Base-by-base conservation (phyloP, 2,797 vertebrate species). In the Muscicapa comitata region DNA sequence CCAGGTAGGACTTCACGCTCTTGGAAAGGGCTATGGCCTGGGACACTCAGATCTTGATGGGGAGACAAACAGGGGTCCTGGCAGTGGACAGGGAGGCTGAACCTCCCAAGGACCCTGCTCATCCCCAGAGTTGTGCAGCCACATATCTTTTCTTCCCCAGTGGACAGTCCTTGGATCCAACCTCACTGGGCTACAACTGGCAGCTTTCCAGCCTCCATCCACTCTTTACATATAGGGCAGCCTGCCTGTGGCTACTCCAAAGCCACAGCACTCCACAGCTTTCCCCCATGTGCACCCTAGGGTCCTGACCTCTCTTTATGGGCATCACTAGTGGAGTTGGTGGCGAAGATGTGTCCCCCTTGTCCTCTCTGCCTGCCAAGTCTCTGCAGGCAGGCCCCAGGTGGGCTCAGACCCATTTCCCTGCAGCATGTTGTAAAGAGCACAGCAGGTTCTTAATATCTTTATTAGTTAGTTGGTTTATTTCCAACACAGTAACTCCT, bases 401-500 rank as follows among this genome's bases (percentile, higher is more conserved):
- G 31, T 74, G 37, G 45, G 29, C 62, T 61, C 8, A 9, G 62
- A 67, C 26, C 6, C 15, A 0, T 70, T 73, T 71, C 20, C 31
- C 43, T 68, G 55, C 62, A 75, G 59, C 18, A 47, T 0, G 2
- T 47, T 51, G 50, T 55, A 57, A 81, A 90, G 21, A 72, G 10
- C 38, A 86, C 65, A 84, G 86, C 77, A 90, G 89, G 70, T 93
- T 97, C 74, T 97, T 95, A 94, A 90, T 19, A 48, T 92, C 93
- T 98, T 98, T 98, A 98, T 98, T 98, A 96, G 86, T 95, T 87
- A 73, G 74, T 85, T 85, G 3, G 3, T 12, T 68, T 72, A 71
- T 90, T 95, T 94, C 96, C 93, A 95, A 94, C 93, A 96, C 95
- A 96, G 77, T 95, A 98, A 95, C 96, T 94, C 89, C 95, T 97